These are phyloP conservation scores for Enteromius radiatus DNA, from an alignment of 2,797 vertebrate genomes.

Conservation along the genomic window DNA sequence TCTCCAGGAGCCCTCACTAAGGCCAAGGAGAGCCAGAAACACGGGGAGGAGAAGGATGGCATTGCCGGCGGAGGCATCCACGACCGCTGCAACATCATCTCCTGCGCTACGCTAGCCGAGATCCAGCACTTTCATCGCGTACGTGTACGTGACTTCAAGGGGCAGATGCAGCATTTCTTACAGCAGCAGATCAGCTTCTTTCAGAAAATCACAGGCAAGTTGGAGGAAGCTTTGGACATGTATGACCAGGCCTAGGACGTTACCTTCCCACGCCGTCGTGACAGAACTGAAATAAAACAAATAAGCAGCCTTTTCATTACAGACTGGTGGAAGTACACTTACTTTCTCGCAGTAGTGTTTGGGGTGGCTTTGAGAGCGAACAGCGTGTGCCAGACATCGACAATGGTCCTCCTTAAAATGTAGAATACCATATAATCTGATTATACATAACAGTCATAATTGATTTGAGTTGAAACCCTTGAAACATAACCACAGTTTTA, in stretches of 20 bases:
- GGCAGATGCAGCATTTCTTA: constrained; percentile 97
- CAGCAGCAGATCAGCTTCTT: constrained; percentile 95
- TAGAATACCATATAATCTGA: constrained; percentile 1
- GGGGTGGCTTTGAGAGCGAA: constrained; percentile 16
- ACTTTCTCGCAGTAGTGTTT: background rate
- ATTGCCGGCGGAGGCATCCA: constrained; percentile 87
- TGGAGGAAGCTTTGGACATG: constrained; percentile 91
- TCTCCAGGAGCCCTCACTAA: constrained; percentile 93
- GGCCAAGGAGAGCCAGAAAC: constrained; percentile 93
- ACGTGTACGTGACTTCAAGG: constrained; percentile 93
- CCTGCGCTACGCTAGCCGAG: constrained; percentile 94
- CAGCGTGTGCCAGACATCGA: constrained; percentile 1
- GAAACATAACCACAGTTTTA: constrained; percentile 26
- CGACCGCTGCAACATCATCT: constrained; percentile 96
- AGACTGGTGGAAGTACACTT: background rate
- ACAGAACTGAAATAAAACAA: constrained; percentile 15
- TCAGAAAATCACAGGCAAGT: constrained; percentile 95
- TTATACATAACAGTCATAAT: constrained; percentile 11
- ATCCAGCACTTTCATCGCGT: constrained; percentile 98
- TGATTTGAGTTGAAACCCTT: constrained; percentile 23
- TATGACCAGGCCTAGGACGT: constrained; percentile 77
- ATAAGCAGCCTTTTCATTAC: constrained; percentile 4
- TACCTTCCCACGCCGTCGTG: background rate
- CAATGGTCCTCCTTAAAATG: background rate
- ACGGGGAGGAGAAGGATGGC: constrained; percentile 84